These are phyloP conservation scores for Pheucticus melanocephalus DNA, from an alignment of 2,113 vertebrate species.

Conservation along the genomic window DNA sequence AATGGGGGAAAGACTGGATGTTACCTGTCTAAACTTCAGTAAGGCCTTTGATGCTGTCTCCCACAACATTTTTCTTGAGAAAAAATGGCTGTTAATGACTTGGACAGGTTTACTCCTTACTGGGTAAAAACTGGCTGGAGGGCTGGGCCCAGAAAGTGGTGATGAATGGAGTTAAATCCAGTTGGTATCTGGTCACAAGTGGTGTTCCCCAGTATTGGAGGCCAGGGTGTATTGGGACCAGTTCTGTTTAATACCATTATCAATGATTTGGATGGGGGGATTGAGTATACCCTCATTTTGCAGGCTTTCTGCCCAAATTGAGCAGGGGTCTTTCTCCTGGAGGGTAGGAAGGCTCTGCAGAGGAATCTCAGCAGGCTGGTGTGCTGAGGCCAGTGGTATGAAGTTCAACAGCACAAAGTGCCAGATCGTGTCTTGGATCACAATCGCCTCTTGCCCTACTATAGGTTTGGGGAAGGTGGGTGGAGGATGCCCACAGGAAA, in stretches of 20 bases:
- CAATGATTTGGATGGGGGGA: neutral
- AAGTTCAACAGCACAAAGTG: rapidly evolving
- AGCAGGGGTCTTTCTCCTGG: neutral
- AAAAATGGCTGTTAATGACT: neutral
- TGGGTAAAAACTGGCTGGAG: neutral
- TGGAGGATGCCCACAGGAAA: neutral
- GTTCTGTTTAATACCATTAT: neutral
- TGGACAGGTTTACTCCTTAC: neutral
- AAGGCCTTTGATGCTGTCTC: neutral
- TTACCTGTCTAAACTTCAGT: neutral
- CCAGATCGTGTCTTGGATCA: neutral
- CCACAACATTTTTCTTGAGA: neutral
- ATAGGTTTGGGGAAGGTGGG: neutral
- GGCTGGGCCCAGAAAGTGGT: neutral
- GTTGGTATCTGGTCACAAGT: neutral
- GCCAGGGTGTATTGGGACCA: rapidly evolving
- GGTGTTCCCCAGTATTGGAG: neutral
- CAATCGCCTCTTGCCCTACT: neutral
- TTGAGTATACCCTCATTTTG: neutral
- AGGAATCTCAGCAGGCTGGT: neutral
- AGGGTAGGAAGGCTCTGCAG: neutral
- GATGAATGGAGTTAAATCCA: neutral
- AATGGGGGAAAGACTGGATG: neutral
- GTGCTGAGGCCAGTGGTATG: neutral
- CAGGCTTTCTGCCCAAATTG: neutral